Conservation (phyloP, 2,888 invertebrate species). For the Torymus auratus region DNA sequence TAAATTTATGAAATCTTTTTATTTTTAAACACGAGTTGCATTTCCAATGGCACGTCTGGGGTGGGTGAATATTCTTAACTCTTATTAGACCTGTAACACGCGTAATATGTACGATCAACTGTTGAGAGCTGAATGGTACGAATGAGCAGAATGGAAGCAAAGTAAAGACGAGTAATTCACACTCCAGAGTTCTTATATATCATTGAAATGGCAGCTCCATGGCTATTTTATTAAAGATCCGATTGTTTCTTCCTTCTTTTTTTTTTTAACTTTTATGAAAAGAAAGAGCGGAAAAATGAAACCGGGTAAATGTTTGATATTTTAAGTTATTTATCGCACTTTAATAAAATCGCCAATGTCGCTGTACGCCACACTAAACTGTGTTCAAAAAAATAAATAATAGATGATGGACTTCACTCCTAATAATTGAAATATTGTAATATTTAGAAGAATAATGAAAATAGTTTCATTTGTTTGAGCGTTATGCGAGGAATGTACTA, state of each 20-base stretch:
- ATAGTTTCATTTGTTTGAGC: constrained; percentile 27
- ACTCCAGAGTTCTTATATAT: constrained; percentile 71
- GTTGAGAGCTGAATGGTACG: constrained; percentile 43
- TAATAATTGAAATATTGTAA: constrained; percentile 60
- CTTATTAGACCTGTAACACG: constrained; percentile 64
- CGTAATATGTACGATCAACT: constrained; percentile 66
- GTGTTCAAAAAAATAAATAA: constrained; percentile 71
- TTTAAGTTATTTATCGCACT: constrained; percentile 15
- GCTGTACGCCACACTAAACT: constrained; percentile 75
- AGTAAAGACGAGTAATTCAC: constrained; percentile 67
- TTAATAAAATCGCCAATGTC: constrained; percentile 70
- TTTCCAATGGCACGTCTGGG: constrained; percentile 72
- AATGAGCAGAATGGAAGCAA: constrained; percentile 56
- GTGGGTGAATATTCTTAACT: constrained; percentile 67
- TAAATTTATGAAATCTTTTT: constrained; percentile 21
- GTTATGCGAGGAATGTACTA: constrained; percentile 64
- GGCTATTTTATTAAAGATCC: constrained; percentile 66
- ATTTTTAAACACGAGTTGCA: constrained; percentile 67
- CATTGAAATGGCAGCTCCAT: constrained; percentile 70
- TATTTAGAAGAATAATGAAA: constrained; percentile 61
- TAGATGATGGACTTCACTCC: constrained; percentile 65
- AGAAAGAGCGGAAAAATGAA: constrained; percentile 1
- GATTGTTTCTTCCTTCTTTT: constrained; percentile 9
- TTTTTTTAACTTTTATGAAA: not conserved
- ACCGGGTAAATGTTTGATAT: not conserved